Conservation (phyloP, 2,113 vertebrate species). For the Dicerorhinus sumatrensis region DNA sequence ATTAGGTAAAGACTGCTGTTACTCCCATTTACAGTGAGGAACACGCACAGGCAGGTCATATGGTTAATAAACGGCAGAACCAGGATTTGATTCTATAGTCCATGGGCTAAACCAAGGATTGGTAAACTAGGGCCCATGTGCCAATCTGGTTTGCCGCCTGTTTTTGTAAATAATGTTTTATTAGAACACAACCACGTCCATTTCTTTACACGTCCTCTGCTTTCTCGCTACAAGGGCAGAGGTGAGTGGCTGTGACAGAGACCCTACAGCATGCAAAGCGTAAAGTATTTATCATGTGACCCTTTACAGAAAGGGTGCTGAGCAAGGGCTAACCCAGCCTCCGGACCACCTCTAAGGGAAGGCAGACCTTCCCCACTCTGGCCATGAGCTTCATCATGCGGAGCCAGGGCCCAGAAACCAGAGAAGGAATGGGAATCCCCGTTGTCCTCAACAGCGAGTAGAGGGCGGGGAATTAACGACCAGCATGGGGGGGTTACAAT, state of each 20-base stretch:
- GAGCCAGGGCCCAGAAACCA: accelerated
- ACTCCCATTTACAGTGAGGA: not conserved
- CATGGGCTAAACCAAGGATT: not conserved
- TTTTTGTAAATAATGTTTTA: not conserved
- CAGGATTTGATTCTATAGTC: not conserved
- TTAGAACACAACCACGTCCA: not conserved
- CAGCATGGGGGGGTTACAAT: too few species aligned
- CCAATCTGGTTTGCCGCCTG: not conserved
- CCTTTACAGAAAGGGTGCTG: not conserved
- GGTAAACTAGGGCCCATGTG: not conserved
- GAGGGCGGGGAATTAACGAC: not conserved
- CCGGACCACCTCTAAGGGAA: not conserved
- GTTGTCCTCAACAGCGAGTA: accelerated
- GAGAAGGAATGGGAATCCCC: not conserved
- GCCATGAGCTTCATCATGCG: accelerated
- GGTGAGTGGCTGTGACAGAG: accelerated
- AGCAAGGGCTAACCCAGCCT: too few species aligned
- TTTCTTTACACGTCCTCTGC: not conserved
- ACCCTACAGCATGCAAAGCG: not conserved
- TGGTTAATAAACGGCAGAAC: not conserved
- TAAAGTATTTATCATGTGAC: not conserved
- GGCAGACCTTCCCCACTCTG: not conserved
- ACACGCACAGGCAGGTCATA: not conserved
- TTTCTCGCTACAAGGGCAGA: not conserved
- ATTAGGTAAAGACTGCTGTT: not conserved